Base-by-base conservation (phyloP, 2,113 vertebrate species). In the Dryoscopus gambensis region DNA sequence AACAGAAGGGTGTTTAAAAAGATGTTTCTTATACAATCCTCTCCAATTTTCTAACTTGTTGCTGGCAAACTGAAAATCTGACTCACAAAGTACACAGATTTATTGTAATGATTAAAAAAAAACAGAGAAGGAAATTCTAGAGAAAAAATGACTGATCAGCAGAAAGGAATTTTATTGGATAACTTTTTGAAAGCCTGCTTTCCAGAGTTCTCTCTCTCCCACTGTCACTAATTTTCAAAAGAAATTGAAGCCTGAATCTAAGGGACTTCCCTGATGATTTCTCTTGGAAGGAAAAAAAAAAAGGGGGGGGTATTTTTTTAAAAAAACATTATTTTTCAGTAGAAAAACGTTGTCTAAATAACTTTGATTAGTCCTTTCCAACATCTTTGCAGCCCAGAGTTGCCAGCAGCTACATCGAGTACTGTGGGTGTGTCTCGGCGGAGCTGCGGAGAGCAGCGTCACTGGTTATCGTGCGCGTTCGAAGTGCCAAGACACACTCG, bases 401-500 rank as follows among this genome's bases (percentile, higher is more conserved):
- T 87, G 56, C 40, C 81, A 82, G 75, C 1, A 3, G 75, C 75
- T 74, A 7, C 10, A 3, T 11, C 0, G 1, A 67, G 15, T 14
- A 25, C 13, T 15, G n/a, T 14, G 33, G 50, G 40, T 80, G 65
- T 50, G 44, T 30, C 49, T 65, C 25, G 0, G 0, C 2, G 19
- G 85, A 88, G 33, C 30, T 15, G 27, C 2, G 15, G 40, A 60
- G 63, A 62, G 9, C 16, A 11, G 19, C 6, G 3, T 55, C 0
- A 0, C 7, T 21, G n/a, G 37, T 20, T 17, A 13, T 4, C 3
- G 6, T 3, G 4, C 1, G 2, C 0, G 1, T 30, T 73, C 1
- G 1, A 25, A 69, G 57, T 4, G 11, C 62, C 49, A 67, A 91
- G 55, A 83, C 67, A 28, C 22, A 28, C 47, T 8, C 0, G 0